Base-by-base conservation (phyloP, 2,113 vertebrate species). In the Coptodon bakossiorum region DNA sequence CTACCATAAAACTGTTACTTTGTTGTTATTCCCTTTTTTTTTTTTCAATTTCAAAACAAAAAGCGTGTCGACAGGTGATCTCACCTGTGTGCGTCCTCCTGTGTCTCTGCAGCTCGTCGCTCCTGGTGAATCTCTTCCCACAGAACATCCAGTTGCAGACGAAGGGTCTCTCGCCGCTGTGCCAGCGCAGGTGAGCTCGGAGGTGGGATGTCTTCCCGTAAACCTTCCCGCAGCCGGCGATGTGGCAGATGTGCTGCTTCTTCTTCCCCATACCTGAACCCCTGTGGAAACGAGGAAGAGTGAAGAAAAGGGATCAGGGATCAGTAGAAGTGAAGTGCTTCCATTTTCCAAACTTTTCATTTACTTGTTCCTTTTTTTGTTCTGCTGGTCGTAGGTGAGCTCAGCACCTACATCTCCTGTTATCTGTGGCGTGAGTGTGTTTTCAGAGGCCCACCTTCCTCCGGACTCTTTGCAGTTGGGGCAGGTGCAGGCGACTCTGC, bases 191-290 rank as follows among this genome's bases (percentile, higher is more conserved):
- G 91, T 99, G 99, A 92, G 99, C 99, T 93, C 99, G 97, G 90
- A 99, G 96, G 82, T 99, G 99, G 54, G 99, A 99, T 6, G 99
- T 99, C 88, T 99, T 99, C 63, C 99, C 99, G 85, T 99, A 99
- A 1, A 99, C 98, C 95, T 99, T 99, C 87, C 98, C 98, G 90
- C 99, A 99, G 71, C 98, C 99, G 9, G 96, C 97, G 94, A 99
- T 99, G 95, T 99, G 99, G 95, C 99, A 99, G 93, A 99, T 98
- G 91, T 99, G 99, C 94, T 99, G 98, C 95, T 99, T 99, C 97
- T 99, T 99, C 96, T 99, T 99, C 68, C 99, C 99, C 95, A 98
- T 96, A 90, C 97, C 98, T 19, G 98, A 98, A 80, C 98, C 98
- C 95, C 98, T 99, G 96, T 93, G 86, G 88, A 82, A 78, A 4